Evolutionary conservation across 2,797 vertebrate species (phyloP).

Genomic region (Morus bassanus): DNA sequence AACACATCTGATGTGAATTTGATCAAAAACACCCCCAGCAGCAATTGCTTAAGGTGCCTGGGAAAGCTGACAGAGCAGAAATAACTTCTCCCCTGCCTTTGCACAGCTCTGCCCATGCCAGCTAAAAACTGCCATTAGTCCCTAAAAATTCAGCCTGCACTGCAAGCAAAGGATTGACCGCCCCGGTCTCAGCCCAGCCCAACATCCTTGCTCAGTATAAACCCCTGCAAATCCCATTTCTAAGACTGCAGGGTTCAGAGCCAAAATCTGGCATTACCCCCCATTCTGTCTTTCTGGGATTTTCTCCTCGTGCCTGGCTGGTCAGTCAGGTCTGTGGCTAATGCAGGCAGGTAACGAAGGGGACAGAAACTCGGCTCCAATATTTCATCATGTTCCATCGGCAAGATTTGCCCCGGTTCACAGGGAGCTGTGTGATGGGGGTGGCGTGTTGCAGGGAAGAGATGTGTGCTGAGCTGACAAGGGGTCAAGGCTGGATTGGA

Average conservation of each 20-base stretch:
- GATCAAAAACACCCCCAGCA: background rate
- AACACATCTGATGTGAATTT: background rate
- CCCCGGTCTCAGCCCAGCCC: background rate
- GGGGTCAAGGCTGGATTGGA: background rate
- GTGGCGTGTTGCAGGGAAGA: background rate
- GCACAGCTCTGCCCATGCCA: background rate
- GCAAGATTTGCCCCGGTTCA: background rate
- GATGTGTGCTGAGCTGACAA: background rate
- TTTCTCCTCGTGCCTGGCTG: background rate
- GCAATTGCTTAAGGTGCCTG: background rate
- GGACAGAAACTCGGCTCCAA: background rate
- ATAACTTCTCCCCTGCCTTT: background rate
- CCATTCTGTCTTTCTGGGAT: background rate
- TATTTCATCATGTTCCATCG: background rate
- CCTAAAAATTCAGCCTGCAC: background rate
- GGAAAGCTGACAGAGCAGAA: constrained; percentile 27
- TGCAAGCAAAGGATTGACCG: background rate
- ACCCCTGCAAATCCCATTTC: background rate
- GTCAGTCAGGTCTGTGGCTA: background rate
- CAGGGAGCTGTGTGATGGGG: background rate
- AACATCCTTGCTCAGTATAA: background rate
- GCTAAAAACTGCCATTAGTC: background rate
- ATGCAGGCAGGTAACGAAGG: background rate
- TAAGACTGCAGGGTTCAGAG: background rate
- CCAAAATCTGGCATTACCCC: background rate